These are phyloP conservation scores for Serrognathus titanus DNA, from an alignment of 2,888 invertebrate species.

Conservation along the genomic window DNA sequence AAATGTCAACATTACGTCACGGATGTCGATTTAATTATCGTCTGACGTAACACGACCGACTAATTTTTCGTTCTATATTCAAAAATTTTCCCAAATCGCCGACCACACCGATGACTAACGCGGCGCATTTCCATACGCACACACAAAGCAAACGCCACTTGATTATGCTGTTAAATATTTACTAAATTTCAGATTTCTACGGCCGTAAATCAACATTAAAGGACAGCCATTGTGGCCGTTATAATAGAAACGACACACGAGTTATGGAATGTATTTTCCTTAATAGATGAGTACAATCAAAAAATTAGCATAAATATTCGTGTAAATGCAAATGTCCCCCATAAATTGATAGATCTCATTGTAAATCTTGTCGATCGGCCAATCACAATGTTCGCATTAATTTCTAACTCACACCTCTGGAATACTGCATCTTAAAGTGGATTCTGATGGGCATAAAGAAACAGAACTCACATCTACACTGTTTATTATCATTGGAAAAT, in stretches of 20 bases:
- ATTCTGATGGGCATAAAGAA: background rate
- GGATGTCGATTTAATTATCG: too few relatives aligned
- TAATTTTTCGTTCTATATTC: too few relatives aligned
- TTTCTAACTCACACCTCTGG: background rate
- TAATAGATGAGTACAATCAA: conserved; percentile 20
- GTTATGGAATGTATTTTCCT: conserved; percentile 9
- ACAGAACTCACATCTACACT: too few relatives aligned
- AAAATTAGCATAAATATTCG: conserved; percentile 20
- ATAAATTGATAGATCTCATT: conserved; percentile 20
- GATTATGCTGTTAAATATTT: too few relatives aligned
- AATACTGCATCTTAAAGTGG: background rate
- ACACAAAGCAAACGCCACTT: too few relatives aligned
- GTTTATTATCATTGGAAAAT: too few relatives aligned
- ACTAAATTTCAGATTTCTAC: background rate
- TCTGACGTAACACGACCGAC: too few relatives aligned
- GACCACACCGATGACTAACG: too few relatives aligned
- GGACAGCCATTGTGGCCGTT: background rate
- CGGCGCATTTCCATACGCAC: too few relatives aligned
- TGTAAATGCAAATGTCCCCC: conserved; percentile 19
- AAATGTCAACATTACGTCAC: too few relatives aligned
- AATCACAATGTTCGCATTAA: background rate
- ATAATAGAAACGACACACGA: background rate
- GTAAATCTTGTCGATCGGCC: conserved; percentile 9
- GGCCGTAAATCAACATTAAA: background rate
- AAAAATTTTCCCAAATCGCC: too few relatives aligned